Base-by-base conservation (phyloP, 1,140 invertebrate species). In the Cylas formicarius region DNA sequence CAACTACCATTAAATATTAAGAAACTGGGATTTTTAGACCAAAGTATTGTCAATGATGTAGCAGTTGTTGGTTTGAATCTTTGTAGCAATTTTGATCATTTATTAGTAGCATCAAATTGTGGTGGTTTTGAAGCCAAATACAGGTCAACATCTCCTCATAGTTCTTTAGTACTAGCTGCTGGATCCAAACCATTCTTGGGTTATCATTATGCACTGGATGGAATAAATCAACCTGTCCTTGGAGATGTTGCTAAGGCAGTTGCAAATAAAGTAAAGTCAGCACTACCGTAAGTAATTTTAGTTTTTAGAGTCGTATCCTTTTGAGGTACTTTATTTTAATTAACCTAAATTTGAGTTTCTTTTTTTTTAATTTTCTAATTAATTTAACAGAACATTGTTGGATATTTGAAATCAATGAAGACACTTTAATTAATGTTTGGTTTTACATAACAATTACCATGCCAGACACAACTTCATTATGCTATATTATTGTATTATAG, bases 181-280 rank as follows among this genome's bases (percentile, higher is more conserved):
- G 92, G 92, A 2, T 72, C 77, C 20, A 77, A 81, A 53, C 92
- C 92, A 2, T 96, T 80, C 67, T 56, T 91, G 50, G 88, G 84
- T 9, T 92, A 92, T 67, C 89, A 92, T 68, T 86, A 87, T 68
- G 87, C 87, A 17, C 69, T 90, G 21, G 90, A 95, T 77, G 90
- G 88, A 50, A 76, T 82, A 40, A 72, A 77, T 48, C 75, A 75
- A 20, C 80, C 77, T 10, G 74, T 81, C 20, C 73, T 89, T 29
- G 81, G 79, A 46, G 87, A 95, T 67, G 86, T 96, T 22, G 90
- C 90, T 1, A 81, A 86, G 62, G 88, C 86, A 45, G 83, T 95
- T 44, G 88, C 90, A 11, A 84, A 77, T 52, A 91, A 91, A 74
- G 74, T 95, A 10, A 90, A 86, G 60, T 86, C 79, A 44, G 84